Conservation (phyloP, 2,113 vertebrate genomes). For the Sinocyclocheilus anophthalmus region DNA sequence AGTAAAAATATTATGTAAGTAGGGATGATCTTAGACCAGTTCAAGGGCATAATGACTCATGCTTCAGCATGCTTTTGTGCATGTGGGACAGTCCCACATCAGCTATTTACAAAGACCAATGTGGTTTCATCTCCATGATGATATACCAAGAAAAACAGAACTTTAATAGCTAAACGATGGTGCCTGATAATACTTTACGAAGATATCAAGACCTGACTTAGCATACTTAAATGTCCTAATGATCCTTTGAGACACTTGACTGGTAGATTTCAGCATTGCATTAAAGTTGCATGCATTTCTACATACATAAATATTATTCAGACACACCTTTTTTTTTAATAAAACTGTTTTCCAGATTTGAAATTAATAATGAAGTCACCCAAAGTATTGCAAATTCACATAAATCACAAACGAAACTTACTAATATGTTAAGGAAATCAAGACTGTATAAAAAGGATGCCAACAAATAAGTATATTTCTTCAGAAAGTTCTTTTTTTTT, state of each 20-base stretch:
- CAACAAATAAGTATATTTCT: slow-evolving; percentile 53
- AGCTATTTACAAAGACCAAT: background rate
- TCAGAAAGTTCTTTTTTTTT: slow-evolving; percentile 79
- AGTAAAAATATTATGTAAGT: background rate
- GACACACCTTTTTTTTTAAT: background rate
- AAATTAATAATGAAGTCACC: background rate
- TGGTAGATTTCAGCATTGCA: background rate
- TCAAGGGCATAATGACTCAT: background rate
- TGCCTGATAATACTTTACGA: background rate
- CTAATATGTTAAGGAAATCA: too few species aligned
- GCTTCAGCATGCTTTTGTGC: background rate
- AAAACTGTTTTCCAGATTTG: background rate
- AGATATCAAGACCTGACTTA: background rate
- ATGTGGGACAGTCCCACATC: slow-evolving; percentile 5
- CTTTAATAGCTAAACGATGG: background rate
- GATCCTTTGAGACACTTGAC: background rate
- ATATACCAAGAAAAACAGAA: background rate
- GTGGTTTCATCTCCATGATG: background rate
- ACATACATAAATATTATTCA: background rate
- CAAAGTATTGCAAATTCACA: background rate
- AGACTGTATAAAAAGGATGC: slow-evolving; percentile 27
- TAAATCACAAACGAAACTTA: too few species aligned
- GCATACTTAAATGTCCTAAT: background rate
- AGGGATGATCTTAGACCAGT: background rate
- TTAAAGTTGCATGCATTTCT: background rate